phyloP scores from a whole-genome alignment of 1,140 invertebrate species.

The Papilio aristodemus region DNA sequence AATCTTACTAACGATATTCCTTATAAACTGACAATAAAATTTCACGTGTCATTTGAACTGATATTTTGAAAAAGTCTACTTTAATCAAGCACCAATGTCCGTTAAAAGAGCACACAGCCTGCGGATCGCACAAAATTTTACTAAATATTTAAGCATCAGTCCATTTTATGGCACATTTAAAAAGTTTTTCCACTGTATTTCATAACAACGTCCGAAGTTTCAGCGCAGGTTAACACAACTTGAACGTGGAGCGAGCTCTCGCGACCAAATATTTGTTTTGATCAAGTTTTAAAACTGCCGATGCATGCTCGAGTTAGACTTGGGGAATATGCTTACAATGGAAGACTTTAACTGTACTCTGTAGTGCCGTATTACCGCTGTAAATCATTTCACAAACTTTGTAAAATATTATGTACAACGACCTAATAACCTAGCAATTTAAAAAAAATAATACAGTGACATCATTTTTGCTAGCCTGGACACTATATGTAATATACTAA shows the following conservation, averaged over 20 bases:
- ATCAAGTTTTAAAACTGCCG: conserved; percentile 18
- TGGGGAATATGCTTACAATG: conserved; percentile 16
- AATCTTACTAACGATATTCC: too few species aligned
- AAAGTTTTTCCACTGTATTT: conserved; percentile 10
- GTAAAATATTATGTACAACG: background rate
- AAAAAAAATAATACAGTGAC: too few species aligned
- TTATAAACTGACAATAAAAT: too few species aligned
- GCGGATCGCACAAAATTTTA: background rate
- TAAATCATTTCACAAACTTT: conserved; percentile 5
- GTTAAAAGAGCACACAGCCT: background rate
- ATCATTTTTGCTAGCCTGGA: too few species aligned
- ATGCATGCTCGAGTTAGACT: background rate
- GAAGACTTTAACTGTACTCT: conserved; percentile 8
- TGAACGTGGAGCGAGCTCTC: background rate
- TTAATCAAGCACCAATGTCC: too few species aligned
- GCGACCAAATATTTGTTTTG: conserved; percentile 18
- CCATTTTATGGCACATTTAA: conserved; percentile 13
- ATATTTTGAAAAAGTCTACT: too few species aligned
- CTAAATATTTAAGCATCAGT: background rate
- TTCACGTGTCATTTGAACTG: too few species aligned
- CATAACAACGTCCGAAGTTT: conserved; percentile 14
- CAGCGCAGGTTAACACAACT: conserved; percentile 10
- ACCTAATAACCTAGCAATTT: background rate
- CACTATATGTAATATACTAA: too few species aligned
- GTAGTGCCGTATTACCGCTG: background rate